These are phyloP conservation scores for Cottoperca gobio DNA, from an alignment of 2,797 vertebrate genomes.

Conservation along the genomic window DNA sequence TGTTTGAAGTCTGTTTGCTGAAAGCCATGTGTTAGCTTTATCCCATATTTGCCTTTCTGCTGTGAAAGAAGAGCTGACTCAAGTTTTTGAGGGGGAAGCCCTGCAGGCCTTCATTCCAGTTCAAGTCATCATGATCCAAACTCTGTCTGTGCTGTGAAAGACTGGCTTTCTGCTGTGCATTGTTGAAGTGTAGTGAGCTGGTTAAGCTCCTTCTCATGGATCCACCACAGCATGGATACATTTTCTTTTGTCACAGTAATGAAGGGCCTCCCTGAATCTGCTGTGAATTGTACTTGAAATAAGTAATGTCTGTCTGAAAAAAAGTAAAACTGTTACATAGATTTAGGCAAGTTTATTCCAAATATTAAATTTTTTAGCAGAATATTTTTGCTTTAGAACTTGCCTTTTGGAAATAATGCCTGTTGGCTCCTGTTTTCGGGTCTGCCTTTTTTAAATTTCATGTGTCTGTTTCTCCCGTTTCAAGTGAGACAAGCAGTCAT, in stretches of 20 bases:
- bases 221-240: no score
- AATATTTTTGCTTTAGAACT: neutral
- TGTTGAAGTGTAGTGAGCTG: neutral
- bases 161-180: neutral
- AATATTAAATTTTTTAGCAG: neutral
- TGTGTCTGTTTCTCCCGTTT: constrained; percentile 2
- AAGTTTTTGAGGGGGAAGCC: constrained; percentile 44
- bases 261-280: neutral
- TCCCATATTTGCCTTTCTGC: constrained; percentile 57
- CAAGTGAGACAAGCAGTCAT: neutral
- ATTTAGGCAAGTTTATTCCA: neutral
- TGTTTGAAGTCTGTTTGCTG: constrained; percentile 71
- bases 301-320: no score
- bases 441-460: constrained; percentile 14
- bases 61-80: constrained; percentile 47
- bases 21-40: constrained; percentile 57
- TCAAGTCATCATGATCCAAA: constrained; percentile 42
- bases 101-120: constrained; percentile 42
- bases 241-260: neutral
- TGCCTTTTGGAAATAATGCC: neutral
- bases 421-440: neutral
- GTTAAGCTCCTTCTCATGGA: neutral
- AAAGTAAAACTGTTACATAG: neutral
- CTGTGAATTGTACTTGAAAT: no score
- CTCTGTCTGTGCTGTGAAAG: constrained; percentile 6